Conservation (phyloP, 2,888 invertebrate species). For the Theretra japonica region DNA sequence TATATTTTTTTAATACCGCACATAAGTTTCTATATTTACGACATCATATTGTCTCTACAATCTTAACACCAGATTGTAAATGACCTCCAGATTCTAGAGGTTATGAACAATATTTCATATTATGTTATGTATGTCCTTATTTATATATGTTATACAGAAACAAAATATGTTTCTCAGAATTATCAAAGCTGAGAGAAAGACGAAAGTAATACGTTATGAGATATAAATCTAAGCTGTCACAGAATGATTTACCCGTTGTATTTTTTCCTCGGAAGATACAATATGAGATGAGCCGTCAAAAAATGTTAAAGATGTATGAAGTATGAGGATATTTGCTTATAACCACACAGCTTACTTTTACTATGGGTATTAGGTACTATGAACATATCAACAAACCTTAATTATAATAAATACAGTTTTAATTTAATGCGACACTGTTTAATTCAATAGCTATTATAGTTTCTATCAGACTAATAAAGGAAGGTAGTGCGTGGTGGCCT, state of each 20-base stretch:
- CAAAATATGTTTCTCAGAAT: neutral
- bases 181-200: neutral
- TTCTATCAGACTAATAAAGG: neutral
- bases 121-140: too few relatives aligned
- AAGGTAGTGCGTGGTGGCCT: too few relatives aligned
- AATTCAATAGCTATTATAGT: neutral
- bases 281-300: constrained; percentile 3
- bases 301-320: neutral
- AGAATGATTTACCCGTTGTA: neutral
- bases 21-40: too few relatives aligned
- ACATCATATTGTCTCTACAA: neutral
- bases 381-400: too few relatives aligned
- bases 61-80: too few relatives aligned
- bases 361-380: too few relatives aligned
- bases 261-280: neutral
- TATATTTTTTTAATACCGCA: too few relatives aligned
- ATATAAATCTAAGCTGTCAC: neutral
- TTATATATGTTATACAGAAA: neutral
- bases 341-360: too few relatives aligned
- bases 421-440: too few relatives aligned
- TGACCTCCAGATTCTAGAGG: too few relatives aligned
- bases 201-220: neutral
- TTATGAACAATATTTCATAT: neutral
- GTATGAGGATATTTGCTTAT: neutral
- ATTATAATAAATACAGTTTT: too few relatives aligned